Percentiles rank a stretch among this genome's conserved stretches.
phyloP scores from a whole-genome alignment of 2,888 invertebrate genomes.

The Cantharis rustica region DNA sequence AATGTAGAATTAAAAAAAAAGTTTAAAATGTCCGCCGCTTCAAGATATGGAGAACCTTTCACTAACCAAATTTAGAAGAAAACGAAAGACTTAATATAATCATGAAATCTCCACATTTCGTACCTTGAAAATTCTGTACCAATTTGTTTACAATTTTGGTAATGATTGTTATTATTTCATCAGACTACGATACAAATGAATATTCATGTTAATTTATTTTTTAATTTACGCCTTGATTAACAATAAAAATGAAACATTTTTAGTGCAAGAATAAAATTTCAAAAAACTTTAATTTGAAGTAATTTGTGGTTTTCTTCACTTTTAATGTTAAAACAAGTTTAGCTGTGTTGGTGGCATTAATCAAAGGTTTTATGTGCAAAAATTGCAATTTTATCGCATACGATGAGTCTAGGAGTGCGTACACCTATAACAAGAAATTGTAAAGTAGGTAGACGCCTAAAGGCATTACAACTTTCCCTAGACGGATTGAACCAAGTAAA shows the following conservation, averaged over 20 bases:
- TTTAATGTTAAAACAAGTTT: background rate
- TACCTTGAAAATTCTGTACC: too few relatives aligned
- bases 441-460: conserved; percentile 30
- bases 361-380: background rate
- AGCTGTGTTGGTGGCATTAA: background rate
- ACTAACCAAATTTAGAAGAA: too few relatives aligned
- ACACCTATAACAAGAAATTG: conserved; percentile 12
- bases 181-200: background rate
- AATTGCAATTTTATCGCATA: background rate
- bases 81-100: too few relatives aligned
- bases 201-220: background rate
- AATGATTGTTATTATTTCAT: background rate
- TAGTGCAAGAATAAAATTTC: background rate
- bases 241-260: background rate
- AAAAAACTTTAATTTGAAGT: background rate
- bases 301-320: background rate
- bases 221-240: background rate
- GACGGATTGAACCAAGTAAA: conserved; percentile 18
- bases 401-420: conserved; percentile 17
- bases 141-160: too few relatives aligned
- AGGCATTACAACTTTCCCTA: conserved; percentile 32
- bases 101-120: too few relatives aligned
- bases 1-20: too few relatives aligned
- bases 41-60: too few relatives aligned
- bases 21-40: too few relatives aligned